phyloP scores from a whole-genome alignment of 1,140 invertebrate genomes.

The Calycopis cecrops region DNA sequence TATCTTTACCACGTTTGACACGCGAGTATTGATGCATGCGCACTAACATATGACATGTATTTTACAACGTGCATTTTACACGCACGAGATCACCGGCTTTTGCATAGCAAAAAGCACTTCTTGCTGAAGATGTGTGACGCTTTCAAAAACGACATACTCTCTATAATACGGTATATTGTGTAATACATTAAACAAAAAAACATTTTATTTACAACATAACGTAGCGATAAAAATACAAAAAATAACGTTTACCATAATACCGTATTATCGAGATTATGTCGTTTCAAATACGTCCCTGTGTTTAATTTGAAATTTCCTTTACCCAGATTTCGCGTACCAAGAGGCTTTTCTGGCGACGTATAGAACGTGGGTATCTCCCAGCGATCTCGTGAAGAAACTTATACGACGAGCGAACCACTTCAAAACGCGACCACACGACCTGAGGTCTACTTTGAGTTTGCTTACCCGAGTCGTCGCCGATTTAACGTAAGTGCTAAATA shows the following conservation, averaged over 20 bases:
- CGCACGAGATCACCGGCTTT: conserved; percentile 1
- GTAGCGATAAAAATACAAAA: no score
- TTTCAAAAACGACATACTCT: neutral
- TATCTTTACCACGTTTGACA: neutral
- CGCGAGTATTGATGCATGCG: neutral
- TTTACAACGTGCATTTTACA: neutral
- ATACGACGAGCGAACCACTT: conserved; percentile 87
- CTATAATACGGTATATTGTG: neutral
- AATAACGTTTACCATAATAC: neutral
- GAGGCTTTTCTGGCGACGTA: conserved; percentile 98
- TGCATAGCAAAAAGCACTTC: conserved; percentile 1
- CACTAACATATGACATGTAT: neutral
- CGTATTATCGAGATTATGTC: conserved; percentile 11
- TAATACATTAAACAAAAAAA: no score
- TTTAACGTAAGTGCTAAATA: conserved; percentile 93
- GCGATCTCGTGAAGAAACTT: conserved; percentile 91
- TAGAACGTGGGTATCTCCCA: conserved; percentile 94
- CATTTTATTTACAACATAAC: no score
- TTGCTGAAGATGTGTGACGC: conserved; percentile 7
- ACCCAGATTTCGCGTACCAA: conserved; percentile 92
- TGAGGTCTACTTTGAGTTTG: conserved; percentile 86
- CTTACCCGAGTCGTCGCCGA: conserved; percentile 95
- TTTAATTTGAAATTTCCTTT: conserved; percentile 23
- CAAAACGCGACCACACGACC: conserved; percentile 83
- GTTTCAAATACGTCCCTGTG: neutral